Evolutionary conservation across 2,888 invertebrate genomes (phyloP), one percentile per base, ranked within the genome.

Genomic region (Teleogryllus oceanicus): DNA sequence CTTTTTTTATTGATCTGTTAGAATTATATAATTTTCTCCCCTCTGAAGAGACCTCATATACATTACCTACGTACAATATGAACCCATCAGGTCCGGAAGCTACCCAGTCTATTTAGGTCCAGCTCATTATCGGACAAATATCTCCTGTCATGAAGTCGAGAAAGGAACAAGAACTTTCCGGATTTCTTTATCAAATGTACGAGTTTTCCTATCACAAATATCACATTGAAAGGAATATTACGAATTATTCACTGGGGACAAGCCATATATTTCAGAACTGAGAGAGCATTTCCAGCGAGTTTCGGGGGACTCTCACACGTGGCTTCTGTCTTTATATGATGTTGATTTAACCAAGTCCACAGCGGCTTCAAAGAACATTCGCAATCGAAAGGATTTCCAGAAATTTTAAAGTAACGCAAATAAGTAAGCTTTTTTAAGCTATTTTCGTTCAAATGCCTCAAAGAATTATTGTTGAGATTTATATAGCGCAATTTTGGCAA

Each of bases 321-420:
- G 11, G 77, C 77, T 18, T 77, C 77, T 1, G 49, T 49, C 11
- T 49, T 77, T 21, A 77, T 77, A 11, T 77, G 21, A 21, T 77
- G 77, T 20, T 77, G 77, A 11, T 16, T 11, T n/a, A 49, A 13
- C 77, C 77, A 77, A 3, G 77, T 77, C 77, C 77, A 77, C 49
- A 77, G 49, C 2, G 77, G 77, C 50, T 77, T 77, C 77, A 77
- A 12, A n/a, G 37, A n/a, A 49, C 77, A 77, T 11, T 37, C 20
- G 20, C 77, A 77, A n/a, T n/a, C n/a, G 18, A 77, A 49, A n/a
- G 77, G 77, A 49, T 77, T 77, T 18, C 77, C 77, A 5, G 77
- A 12, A 12, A 77, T 77, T n/a, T 77, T 77, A 11, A 77, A 49
- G 77, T 77, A 77, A 16, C 77, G 49, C 50, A 77, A 49, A 49